phyloP scores from a whole-genome alignment of 2,888 invertebrate genomes.

The Omphaloscelis lunosa region DNA sequence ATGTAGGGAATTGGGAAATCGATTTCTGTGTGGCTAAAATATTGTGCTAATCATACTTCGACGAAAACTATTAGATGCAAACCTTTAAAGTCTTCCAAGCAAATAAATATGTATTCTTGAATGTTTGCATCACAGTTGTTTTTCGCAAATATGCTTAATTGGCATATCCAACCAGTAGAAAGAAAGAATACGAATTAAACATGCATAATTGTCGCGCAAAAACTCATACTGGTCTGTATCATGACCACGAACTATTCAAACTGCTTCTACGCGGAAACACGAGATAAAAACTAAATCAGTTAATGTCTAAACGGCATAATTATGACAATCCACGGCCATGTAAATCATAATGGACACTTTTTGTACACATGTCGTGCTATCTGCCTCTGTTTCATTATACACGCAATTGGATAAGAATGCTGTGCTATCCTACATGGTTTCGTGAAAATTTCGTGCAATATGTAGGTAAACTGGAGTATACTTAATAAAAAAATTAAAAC shows the following conservation, averaged over 20 bases:
- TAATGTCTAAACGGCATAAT: constrained; percentile 47
- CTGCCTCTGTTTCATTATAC: constrained; percentile 20
- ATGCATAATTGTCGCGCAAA: constrained; percentile 36
- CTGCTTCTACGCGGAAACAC: constrained; percentile 40
- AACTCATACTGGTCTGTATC: constrained; percentile 35
- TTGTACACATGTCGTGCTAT: constrained; percentile 57
- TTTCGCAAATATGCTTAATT: constrained; percentile 23
- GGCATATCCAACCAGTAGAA: background rate
- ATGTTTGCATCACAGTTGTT: background rate
- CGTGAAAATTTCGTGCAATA: constrained; percentile 30
- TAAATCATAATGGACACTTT: constrained; percentile 48
- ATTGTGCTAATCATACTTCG: background rate
- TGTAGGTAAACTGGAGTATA: constrained; percentile 36
- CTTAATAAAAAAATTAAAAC: constrained; percentile 22
- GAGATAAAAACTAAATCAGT: constrained; percentile 12
- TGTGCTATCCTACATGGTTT: constrained; percentile 22
- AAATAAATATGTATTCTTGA: background rate
- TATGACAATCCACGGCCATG: constrained; percentile 55
- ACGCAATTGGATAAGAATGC: constrained; percentile 38
- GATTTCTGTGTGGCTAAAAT: background rate
- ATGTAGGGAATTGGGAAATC: background rate
- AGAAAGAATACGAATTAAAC: constrained; percentile 32
- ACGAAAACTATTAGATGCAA: background rate
- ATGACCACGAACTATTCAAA: constrained; percentile 41
- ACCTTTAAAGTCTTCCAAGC: background rate